Base-by-base conservation (phyloP, 2,113 vertebrate genomes). In the Pongo abelii region DNA sequence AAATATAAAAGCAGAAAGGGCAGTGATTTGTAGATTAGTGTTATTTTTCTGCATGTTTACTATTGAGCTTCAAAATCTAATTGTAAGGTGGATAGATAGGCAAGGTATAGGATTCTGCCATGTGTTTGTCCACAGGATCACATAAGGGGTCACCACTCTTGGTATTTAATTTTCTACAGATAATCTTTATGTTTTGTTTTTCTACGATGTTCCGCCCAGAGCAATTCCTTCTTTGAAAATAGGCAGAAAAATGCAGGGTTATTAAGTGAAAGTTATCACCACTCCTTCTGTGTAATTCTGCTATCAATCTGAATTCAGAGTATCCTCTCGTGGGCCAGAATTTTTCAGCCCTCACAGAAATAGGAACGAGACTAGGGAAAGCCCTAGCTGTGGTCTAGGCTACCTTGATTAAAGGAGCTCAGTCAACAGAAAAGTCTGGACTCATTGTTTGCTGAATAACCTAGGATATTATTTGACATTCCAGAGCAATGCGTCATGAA, bases 61-160 rank as follows among this genome's bases (percentile, higher is more conserved):
- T 30, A 0, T 1, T 4, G 17, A 3, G 6, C 12, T 32, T 5
- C 17, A n/a, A 55, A 40, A 38, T n/a, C 23, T 18, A 8, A 59
- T 20, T 8, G 0, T 0, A 4, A 50, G 38, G 35, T 35, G 80
- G 48, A 48, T 0, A 32, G 32, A 5, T 3, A 5, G 48, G 16
- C 16, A 3, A 12, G 14, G 20, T 0, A 2, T 3, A 2, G 40
- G 38, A 20, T 6, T 1, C 2, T 0, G 38, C 12, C 25, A 1
- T 0, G 32, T 16, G 50, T 59, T 22, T 48, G 17, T 17, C 32
- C 46, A 1, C 0, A 0, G 11, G 16, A 57, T 57, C 3, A 40
- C 57, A 12, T 1, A 74, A 38, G 35, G 18, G 23, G 25, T 30
- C 25, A 0, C 25, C 4, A 25, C 35, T 27, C 0, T 50, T 14